phyloP scores from a whole-genome alignment of 37 sponge, comb jelly and placozoan species.

The Beroe forskalii region DNA sequence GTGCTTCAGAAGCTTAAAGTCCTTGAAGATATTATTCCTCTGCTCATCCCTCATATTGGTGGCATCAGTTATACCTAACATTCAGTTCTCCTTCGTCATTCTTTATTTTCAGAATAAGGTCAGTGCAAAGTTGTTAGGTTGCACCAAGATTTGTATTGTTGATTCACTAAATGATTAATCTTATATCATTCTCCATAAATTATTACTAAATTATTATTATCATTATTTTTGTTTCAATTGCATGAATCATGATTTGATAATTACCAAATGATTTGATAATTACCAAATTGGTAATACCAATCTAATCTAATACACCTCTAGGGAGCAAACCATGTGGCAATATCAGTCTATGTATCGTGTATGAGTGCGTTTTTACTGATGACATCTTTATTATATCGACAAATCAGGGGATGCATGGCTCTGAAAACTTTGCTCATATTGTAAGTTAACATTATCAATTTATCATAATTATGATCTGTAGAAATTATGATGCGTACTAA shows the following conservation, averaged over 20 bases:
- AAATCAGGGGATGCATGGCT: neutral
- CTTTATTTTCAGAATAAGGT: slow-evolving; percentile 43
- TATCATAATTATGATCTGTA: no score
- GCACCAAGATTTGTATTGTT: neutral
- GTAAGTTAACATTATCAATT: slow-evolving; percentile 40
- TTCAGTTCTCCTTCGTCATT: neutral
- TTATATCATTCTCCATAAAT: no score
- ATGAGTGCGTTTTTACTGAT: slow-evolving; percentile 34
- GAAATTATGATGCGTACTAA: no score
- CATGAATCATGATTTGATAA: no score
- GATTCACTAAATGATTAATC: neutral
- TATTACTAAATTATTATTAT: no score
- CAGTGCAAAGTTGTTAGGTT: neutral
- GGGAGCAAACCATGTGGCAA: neutral
- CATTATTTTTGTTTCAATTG: no score
- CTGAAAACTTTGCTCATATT: slow-evolving; percentile 9
- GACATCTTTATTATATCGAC: neutral
- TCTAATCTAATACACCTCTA: neutral
- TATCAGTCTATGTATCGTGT: slow-evolving; percentile 34
- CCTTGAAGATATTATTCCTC: neutral
- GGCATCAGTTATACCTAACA: slow-evolving; percentile 14
- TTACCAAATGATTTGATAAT: no score
- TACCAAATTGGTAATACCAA: no score
- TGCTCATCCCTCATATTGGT: neutral
- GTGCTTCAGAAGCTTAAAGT: neutral